Base-by-base conservation (phyloP, 2,888 invertebrate genomes). In the Ischnura elegans region DNA sequence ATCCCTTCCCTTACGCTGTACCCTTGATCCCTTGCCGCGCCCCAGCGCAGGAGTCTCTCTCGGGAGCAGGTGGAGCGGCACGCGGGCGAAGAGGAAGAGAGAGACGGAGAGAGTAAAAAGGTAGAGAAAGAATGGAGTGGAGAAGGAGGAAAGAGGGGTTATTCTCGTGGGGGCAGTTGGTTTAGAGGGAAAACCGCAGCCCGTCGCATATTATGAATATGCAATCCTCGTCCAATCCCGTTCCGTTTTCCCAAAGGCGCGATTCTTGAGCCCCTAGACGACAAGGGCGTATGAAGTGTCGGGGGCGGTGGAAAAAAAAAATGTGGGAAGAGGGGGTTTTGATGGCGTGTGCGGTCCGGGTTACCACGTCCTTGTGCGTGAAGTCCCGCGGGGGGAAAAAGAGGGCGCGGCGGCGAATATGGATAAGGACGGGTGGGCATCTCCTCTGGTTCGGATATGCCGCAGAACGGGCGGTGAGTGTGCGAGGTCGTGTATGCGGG, bases 121-220 rank as follows among this genome's bases (percentile, higher is more conserved):
- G 25, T 61, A 61, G 61, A 5, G 21, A n/a, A n/a, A 25, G 61
- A n/a, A n/a, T 4, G 36, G 66, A 36, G 29, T n/a, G 36, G 66
- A 36, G 61, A n/a, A 42, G 55, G 55, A 43, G 43, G 36, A 61
- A n/a, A 76, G n/a, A 76, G 61, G 76, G 36, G 76, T 36, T 1
- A 55, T 42, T 61, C 90, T 42, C 90, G 66, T 25, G 61, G 90
- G 90, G 61, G 61, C 90, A 90, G 61, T 90, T 43, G 90, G 90
- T 90, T 90, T 90, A 90, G 61, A 90, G 66, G 90, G 61, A n/a
- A 45, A 87, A 87, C 87, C 87, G 87, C 87, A 55, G 55, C 87
- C 87, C 42, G 90, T 66, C 90, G 90, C 90, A 90, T 90, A 90
- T 90, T 90, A 90, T 90, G 90, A 90, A 90, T 90, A 90, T 90